Evolutionary conservation across 2,797 vertebrate species (phyloP).

Genomic region (Trachurus trachurus): DNA sequence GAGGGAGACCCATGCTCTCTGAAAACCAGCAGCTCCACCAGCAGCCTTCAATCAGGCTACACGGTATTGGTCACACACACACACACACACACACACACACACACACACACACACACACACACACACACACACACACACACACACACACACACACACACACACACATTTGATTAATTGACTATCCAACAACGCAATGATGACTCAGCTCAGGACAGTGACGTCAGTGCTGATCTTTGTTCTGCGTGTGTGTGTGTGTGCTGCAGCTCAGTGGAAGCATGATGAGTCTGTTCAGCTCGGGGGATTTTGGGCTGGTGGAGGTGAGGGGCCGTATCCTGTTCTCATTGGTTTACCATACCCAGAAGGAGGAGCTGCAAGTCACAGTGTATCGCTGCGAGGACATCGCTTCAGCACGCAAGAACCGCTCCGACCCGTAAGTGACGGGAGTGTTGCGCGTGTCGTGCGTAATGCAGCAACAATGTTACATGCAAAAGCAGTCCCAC

Average conservation of each 20-base stretch:
- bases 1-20: slow-evolving; percentile 72
- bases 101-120: neutral
- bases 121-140: neutral
- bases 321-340: slow-evolving; percentile 91
- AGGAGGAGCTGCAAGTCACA: slow-evolving; percentile 89
- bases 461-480: slow-evolving; percentile 1
- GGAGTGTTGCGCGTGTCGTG: neutral
- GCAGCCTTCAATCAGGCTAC: slow-evolving; percentile 90
- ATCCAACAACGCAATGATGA: slow-evolving; percentile 61
- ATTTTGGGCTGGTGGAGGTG: slow-evolving; percentile 89
- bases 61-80: slow-evolving; percentile 69
- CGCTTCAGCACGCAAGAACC: slow-evolving; percentile 89
- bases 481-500: slow-evolving; percentile 5
- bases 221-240: slow-evolving; percentile 58
- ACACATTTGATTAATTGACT: slow-evolving; percentile 40
- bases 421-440: slow-evolving; percentile 93
- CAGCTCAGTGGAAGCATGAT: slow-evolving; percentile 94
- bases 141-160: neutral
- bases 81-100: slow-evolving; percentile 16
- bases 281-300: slow-evolving; percentile 93
- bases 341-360: slow-evolving; percentile 86
- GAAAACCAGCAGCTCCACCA: slow-evolving; percentile 87
- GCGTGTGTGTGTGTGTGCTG: slow-evolving; percentile 44
- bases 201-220: slow-evolving; percentile 75
- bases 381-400: slow-evolving; percentile 92